Percentiles rank a stretch among this genome's conserved stretches.
These are phyloP conservation scores for Chironomus striatipennis DNA, from an alignment of 1,140 invertebrate genomes.

Conservation along the genomic window DNA sequence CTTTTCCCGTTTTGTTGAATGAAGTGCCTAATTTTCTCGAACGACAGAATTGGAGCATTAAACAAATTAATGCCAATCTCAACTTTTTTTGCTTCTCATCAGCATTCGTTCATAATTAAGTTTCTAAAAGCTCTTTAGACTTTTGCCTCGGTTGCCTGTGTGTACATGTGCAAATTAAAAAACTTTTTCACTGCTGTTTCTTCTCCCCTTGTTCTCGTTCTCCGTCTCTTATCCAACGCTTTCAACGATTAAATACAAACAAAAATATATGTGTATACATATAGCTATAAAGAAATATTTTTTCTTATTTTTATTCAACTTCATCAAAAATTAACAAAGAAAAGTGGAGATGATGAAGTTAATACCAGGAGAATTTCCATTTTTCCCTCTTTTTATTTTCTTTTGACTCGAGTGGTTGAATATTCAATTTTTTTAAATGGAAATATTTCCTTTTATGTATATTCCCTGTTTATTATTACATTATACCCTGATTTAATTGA, in stretches of 20 bases:
- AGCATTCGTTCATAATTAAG: conserved; percentile 13
- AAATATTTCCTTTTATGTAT: neutral
- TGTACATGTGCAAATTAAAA: conserved; percentile 14
- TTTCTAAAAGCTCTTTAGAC: conserved; percentile 13
- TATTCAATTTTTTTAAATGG: neutral
- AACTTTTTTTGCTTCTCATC: conserved; percentile 11
- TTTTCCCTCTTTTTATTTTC: neutral
- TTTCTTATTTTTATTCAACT: neutral
- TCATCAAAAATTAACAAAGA: neutral
- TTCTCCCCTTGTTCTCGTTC: neutral
- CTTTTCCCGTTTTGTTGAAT: neutral
- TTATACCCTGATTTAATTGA: conserved; percentile 13
- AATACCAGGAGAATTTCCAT: conserved; percentile 8
- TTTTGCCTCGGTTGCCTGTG: conserved; percentile 3
- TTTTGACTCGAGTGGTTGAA: neutral
- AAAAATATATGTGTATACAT: neutral
- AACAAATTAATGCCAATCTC: conserved; percentile 13
- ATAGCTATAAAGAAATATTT: neutral
- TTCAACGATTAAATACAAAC: conserved; percentile 9
- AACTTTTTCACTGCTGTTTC: neutral
- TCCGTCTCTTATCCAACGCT: neutral
- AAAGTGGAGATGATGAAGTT: neutral
- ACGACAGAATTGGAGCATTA: conserved; percentile 4
- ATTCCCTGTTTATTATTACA: neutral
- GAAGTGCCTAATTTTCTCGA: neutral